A percentile compares a stretch with the other conserved stretches of the same genome.
Evolutionary conservation across 2,113 vertebrate genomes (phyloP).

Genomic region (Prochilodus magdalenae): DNA sequence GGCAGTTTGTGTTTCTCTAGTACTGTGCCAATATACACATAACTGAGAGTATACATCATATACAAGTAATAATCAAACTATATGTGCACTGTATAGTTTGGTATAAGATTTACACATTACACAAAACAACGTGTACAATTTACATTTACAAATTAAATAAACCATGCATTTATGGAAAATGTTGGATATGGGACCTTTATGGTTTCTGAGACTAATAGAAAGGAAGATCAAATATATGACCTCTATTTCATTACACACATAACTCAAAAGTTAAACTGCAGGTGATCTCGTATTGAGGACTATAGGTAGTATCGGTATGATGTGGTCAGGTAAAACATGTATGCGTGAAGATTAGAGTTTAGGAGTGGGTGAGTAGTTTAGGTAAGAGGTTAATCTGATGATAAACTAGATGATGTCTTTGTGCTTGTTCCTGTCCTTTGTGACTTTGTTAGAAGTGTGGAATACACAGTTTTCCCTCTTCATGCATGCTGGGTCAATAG

Average conservation of each 20-base stretch:
- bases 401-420: slow-evolving; percentile 16
- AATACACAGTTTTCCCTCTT: neutral
- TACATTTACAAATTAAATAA: too few relatives aligned
- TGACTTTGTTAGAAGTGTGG: neutral
- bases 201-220: neutral
- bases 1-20: too few relatives aligned
- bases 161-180: too few relatives aligned
- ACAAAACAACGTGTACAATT: too few relatives aligned
- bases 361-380: neutral
- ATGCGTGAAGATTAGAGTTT: neutral
- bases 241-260: neutral
- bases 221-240: neutral
- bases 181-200: too few relatives aligned
- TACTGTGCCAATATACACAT: too few relatives aligned
- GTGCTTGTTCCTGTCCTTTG: neutral
- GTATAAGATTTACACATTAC: too few relatives aligned
- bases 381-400: neutral
- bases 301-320: neutral
- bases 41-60: too few relatives aligned
- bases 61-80: too few relatives aligned
- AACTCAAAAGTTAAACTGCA: neutral
- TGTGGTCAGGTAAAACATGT: neutral
- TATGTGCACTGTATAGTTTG: too few relatives aligned
- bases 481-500: slow-evolving; percentile 3
- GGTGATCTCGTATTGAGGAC: neutral